phyloP scores from a whole-genome alignment of 2,797 vertebrate genomes.

The Molossus molossus region DNA sequence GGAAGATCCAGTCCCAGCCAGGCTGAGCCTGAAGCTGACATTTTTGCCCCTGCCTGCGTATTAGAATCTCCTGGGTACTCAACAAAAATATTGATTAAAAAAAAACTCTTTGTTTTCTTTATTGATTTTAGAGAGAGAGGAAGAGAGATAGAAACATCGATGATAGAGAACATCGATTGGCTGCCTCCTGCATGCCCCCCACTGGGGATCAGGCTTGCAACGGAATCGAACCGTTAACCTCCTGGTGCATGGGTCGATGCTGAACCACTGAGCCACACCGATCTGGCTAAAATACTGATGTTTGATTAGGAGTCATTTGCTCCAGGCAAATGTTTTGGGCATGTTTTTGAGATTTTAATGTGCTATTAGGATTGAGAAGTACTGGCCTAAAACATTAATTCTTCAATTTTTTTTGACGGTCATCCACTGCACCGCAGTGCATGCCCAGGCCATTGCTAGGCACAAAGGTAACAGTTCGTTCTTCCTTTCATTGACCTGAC shows the following conservation, averaged over 20 bases:
- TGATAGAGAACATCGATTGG: no score
- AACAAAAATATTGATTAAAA: not conserved
- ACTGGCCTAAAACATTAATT: not conserved
- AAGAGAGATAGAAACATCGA: no score
- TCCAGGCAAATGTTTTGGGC: not conserved
- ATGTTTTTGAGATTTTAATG: not conserved
- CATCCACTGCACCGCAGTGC: not conserved
- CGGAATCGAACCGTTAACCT: no score
- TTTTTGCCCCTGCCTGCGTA: not conserved
- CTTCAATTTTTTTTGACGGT: not conserved
- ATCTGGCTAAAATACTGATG: not conserved
- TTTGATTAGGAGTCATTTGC: not conserved
- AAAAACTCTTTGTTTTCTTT: no score
- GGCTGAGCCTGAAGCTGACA: not conserved
- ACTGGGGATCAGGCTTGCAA: no score
- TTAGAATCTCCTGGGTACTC: not conserved
- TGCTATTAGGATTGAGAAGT: not conserved
- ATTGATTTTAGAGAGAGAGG: no score
- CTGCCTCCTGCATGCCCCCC: no score
- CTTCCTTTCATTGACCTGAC: not conserved
- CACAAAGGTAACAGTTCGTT: not conserved
- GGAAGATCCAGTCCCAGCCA: not conserved
- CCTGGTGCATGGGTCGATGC: no score
- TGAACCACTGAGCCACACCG: no score
- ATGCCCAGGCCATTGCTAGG: not conserved